phyloP scores from a whole-genome alignment of 1,140 invertebrate species.

The Cylas formicarius region DNA sequence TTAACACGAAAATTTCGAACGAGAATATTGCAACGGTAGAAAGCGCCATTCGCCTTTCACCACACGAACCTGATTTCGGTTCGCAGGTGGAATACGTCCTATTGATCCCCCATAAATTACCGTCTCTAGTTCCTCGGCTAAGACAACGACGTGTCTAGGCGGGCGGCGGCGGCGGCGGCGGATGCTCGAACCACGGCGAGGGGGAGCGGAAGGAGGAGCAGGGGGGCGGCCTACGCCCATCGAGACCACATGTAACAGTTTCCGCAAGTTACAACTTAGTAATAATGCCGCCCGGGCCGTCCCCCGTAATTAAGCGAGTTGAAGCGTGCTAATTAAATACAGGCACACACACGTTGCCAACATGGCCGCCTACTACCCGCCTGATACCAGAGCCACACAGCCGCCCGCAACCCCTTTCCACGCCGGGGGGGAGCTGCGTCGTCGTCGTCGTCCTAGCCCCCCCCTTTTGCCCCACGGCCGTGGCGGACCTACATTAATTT shows the following conservation, averaged over 20 bases:
- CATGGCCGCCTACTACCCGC: conserved; percentile 29
- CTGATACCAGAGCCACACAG: conserved; percentile 14
- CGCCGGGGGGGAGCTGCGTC: neutral
- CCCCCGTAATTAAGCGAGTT: conserved; percentile 37
- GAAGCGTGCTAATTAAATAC: conserved; percentile 39
- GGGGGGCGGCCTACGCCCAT: conserved; percentile 15
- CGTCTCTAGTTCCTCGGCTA: conserved; percentile 10
- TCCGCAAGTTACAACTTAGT: conserved; percentile 35
- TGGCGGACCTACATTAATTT: conserved; percentile 38
- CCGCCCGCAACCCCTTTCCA: conserved; percentile 12
- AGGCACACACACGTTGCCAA: conserved; percentile 37
- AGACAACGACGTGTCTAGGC: conserved; percentile 8
- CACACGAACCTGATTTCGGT: no score
- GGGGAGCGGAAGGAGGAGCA: conserved; percentile 1
- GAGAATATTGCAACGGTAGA: no score
- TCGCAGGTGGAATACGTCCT: conserved; percentile 14
- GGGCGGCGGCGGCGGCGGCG: conserved; percentile 12
- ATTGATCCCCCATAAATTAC: conserved; percentile 16
- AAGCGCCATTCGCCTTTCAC: no score
- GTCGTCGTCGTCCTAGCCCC: conserved; percentile 1
- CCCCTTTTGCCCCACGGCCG: conserved; percentile 7
- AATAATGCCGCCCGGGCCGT: conserved; percentile 37
- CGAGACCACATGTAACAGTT: conserved; percentile 36
- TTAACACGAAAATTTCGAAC: no score
- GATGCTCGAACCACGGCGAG: no score